Conservation (phyloP, 2,888 invertebrate species). For the Megamerina dolium region DNA sequence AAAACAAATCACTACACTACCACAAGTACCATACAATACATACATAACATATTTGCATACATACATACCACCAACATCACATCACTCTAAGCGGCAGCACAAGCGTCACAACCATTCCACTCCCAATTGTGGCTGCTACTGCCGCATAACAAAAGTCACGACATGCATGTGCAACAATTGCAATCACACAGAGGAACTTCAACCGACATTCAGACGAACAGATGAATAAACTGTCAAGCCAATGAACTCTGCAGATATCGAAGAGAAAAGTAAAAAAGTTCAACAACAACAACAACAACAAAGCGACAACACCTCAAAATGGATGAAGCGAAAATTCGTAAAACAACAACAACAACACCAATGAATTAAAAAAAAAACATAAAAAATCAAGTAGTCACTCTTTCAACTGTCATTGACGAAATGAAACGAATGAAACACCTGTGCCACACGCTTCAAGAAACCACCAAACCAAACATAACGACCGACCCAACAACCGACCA, state of each 20-base stretch:
- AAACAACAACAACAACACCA: too few species aligned
- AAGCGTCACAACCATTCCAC: too few species aligned
- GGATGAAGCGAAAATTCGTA: too few species aligned
- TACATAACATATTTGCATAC: too few species aligned
- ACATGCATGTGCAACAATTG: slow-evolving; percentile 3
- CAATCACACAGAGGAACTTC: not conserved
- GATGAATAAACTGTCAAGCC: too few species aligned
- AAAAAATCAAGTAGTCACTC: slow-evolving; percentile 26
- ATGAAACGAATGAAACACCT: slow-evolving; percentile 11
- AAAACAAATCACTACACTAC: slow-evolving; percentile 11
- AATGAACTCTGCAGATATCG: slow-evolving; percentile 9
- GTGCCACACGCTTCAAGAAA: not conserved
- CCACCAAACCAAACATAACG: not conserved
- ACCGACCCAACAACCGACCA: not conserved
- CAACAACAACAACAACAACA: slow-evolving; percentile 7
- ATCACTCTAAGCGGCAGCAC: too few species aligned
- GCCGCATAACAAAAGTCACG: slow-evolving; percentile 7
- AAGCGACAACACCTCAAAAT: not conserved
- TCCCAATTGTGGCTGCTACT: slow-evolving; percentile 4
- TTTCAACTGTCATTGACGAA: slow-evolving; percentile 46
- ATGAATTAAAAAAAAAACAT: too few species aligned
- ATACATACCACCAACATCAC: too few species aligned
- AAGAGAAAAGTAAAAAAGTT: too few species aligned
- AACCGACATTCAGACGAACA: slow-evolving; percentile 6
- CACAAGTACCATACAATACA: too few species aligned